Evolutionary conservation across 2,888 invertebrate genomes (phyloP), one percentile per base, ranked within the genome.

Genomic region (Oligia strigilis): DNA sequence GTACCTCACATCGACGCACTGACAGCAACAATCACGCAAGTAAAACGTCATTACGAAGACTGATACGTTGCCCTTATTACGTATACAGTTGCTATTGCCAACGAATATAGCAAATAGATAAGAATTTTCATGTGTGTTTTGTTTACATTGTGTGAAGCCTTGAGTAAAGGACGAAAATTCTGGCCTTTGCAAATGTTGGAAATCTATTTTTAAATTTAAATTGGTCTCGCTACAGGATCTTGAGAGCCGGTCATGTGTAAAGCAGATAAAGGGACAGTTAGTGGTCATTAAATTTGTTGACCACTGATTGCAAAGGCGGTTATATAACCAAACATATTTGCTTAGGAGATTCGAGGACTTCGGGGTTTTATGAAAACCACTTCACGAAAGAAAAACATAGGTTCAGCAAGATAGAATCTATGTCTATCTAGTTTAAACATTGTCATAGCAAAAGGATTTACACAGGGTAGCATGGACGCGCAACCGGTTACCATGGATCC

Each of bases 21-120:
- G 95, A 94, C 94, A 92, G 94, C 93, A 93, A 95, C 95, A 95
- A 95, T 95, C 95, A 94, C 92, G 93, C 94, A 94, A 95, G 94
- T 94, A 95, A 94, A 95, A 95, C 92, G 95, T 95, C 94, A 95
- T 95, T 95, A 95, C 92, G 92, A 91, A 93, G 93, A 92, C 92
- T 92, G 93, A 94, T 93, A 94, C 92, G 92, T 83, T 78, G 76
- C 58, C 66, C 77, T 76, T 87, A 93, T 93, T 95, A 94, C 91
- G 90, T 94, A 80, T 86, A 64, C 72, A 75, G 77, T 88, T 88
- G 77, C 89, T 85, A 91, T 90, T 82, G 82, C 78, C 73, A 87
- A 74, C 36, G n/a, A 52, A 49, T 52, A 49, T 72, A 19, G 8
- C 6, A 29, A 29, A 64, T 29, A 72, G 40, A 62, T 72, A 72